phyloP scores from a whole-genome alignment of 2,888 invertebrate species.

The Caenorhabditis wallacei region DNA sequence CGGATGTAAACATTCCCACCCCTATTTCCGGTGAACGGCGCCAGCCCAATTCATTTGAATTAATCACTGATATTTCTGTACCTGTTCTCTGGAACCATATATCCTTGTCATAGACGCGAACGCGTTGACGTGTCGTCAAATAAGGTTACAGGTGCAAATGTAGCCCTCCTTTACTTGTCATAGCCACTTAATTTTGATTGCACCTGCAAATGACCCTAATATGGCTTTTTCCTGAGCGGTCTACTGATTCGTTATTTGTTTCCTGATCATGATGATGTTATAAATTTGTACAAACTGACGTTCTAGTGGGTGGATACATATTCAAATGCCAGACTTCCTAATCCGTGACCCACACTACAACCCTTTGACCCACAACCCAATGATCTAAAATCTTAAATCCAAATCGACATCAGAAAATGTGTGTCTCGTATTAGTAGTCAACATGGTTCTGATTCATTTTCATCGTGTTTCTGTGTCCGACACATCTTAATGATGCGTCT shows the following conservation, averaged over 20 bases:
- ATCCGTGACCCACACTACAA: slow-evolving; percentile 35
- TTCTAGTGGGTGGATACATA: slow-evolving; percentile 14
- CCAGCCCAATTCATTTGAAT: slow-evolving; percentile 4
- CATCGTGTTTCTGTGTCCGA: background rate
- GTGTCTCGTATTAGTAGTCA: background rate
- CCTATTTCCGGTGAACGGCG: slow-evolving; percentile 35
- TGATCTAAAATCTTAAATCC: background rate
- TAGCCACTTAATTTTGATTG: background rate
- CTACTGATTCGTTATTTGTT: background rate
- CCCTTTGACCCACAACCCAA: slow-evolving; percentile 14
- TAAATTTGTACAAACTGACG: slow-evolving; percentile 22
- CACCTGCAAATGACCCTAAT: slow-evolving; percentile 43
- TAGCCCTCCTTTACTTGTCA: slow-evolving; percentile 2
- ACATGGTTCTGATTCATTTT: slow-evolving; percentile 21
- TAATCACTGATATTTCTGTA: slow-evolving; percentile 1
- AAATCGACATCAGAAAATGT: slow-evolving; percentile 20
- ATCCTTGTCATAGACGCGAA: background rate
- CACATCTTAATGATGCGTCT: slow-evolving; percentile 17
- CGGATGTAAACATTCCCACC: slow-evolving; percentile 30
- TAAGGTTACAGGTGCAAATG: slow-evolving; percentile 16
- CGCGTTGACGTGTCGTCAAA: slow-evolving; percentile 17
- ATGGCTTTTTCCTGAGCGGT: slow-evolving; percentile 2
- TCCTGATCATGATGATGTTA: slow-evolving; percentile 32
- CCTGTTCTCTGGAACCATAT: slow-evolving; percentile 7
- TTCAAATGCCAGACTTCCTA: slow-evolving; percentile 12